Conservation (phyloP, 2,888 invertebrate species). For the Noctua janthe region DNA sequence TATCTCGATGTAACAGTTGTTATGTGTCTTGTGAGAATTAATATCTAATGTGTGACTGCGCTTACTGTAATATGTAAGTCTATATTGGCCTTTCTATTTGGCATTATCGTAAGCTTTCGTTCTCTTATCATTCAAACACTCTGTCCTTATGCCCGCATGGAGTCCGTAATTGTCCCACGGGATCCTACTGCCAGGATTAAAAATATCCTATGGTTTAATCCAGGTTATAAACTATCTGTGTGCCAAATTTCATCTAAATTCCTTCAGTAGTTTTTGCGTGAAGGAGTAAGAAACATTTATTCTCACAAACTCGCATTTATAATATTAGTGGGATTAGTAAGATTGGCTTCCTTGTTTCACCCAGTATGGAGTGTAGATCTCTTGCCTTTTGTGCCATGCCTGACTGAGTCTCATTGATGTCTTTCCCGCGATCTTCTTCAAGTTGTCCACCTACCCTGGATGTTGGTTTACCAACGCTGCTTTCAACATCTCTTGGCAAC, state of each 20-base stretch:
- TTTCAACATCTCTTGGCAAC: not conserved
- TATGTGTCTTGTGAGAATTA: not conserved
- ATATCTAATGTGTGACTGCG: not conserved
- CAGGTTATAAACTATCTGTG: too few relatives aligned
- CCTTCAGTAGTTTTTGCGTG: too few relatives aligned
- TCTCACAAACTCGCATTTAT: too few relatives aligned
- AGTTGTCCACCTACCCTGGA: not conserved
- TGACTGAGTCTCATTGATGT: not conserved
- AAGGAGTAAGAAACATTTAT: too few relatives aligned
- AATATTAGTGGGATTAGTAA: too few relatives aligned
- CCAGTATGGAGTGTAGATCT: not conserved
- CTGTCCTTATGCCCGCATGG: not conserved
- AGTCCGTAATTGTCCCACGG: too few relatives aligned
- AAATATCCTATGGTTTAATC: too few relatives aligned
- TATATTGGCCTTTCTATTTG: not conserved
- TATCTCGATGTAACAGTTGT: conserved; percentile 9
- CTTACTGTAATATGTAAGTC: not conserved
- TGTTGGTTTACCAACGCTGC: not conserved
- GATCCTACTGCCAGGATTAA: too few relatives aligned
- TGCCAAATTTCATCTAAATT: too few relatives aligned
- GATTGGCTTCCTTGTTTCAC: not conserved
- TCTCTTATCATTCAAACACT: not conserved
- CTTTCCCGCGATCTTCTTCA: not conserved
- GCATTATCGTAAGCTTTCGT: not conserved
- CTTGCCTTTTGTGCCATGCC: not conserved